These are phyloP conservation scores for Aix galericulata DNA, from an alignment of 2,113 vertebrate genomes.

Conservation along the genomic window DNA sequence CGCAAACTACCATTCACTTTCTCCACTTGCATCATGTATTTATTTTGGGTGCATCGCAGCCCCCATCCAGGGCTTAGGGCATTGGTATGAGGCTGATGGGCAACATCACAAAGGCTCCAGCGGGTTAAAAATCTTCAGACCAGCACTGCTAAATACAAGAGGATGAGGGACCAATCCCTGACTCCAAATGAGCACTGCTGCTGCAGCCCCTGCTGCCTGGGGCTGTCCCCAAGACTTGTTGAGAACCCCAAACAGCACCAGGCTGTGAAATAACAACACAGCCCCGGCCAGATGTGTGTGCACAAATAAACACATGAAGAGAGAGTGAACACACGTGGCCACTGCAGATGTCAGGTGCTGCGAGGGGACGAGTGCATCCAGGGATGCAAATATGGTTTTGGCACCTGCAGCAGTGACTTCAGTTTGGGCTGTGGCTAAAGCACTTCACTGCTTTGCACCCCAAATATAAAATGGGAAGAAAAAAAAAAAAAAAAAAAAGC, in stretches of 20 bases:
- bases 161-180: background rate
- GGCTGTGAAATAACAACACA: background rate
- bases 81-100: background rate
- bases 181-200: background rate
- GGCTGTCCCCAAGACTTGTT: background rate
- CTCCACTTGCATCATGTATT: background rate
- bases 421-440: background rate
- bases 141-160: background rate
- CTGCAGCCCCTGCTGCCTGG: background rate
- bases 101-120: background rate
- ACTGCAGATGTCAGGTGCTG: background rate
- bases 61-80: background rate
- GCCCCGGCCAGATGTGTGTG: background rate
- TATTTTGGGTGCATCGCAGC: background rate
- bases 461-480: background rate
- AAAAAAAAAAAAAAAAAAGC: background rate
- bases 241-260: background rate
- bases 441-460: background rate
- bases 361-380: accelerated
- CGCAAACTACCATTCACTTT: accelerated
- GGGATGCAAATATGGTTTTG: accelerated
- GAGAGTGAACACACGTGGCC: accelerated
- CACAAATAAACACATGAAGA: background rate
- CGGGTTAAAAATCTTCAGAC: background rate
- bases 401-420: background rate